These are phyloP conservation scores for Micromussa lordhowensis DNA, from an alignment of 92 coral and sea anemone genomes.

Conservation along the genomic window DNA sequence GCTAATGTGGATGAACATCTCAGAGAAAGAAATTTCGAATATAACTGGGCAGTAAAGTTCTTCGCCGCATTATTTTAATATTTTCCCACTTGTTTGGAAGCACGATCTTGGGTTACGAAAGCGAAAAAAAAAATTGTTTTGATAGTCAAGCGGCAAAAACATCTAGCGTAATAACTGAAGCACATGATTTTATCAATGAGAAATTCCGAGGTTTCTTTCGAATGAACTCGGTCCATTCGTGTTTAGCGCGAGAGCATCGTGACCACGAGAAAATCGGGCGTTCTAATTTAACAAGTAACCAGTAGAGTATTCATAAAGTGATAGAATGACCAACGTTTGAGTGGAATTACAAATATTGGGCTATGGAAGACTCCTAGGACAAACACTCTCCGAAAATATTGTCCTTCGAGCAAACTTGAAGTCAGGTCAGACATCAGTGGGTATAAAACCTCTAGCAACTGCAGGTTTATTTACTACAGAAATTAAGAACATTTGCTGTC, in stretches of 20 bases:
- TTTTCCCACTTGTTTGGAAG: background rate
- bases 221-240: background rate
- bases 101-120: background rate
- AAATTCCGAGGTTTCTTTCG: conserved; percentile 29
- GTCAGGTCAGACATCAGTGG: background rate
- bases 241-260: background rate
- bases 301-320: conserved; percentile 45
- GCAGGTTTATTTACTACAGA: background rate
- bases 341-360: conserved; percentile 57
- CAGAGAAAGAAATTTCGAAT: background rate
- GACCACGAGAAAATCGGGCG: background rate
- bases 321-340: conserved; percentile 44
- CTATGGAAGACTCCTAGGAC: conserved; percentile 24
- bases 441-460: background rate
- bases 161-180: background rate
- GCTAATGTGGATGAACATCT: background rate
- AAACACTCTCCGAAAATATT: conserved; percentile 34
- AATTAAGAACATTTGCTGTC: background rate
- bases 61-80: background rate
- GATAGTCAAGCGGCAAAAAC: no score
- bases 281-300: conserved; percentile 29
- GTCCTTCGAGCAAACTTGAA: conserved; percentile 14
- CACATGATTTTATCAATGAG: background rate
- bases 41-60: background rate
- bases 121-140: background rate